Evolutionary conservation across 2,888 invertebrate genomes (phyloP).

Genomic region (Mayetiola destructor): DNA sequence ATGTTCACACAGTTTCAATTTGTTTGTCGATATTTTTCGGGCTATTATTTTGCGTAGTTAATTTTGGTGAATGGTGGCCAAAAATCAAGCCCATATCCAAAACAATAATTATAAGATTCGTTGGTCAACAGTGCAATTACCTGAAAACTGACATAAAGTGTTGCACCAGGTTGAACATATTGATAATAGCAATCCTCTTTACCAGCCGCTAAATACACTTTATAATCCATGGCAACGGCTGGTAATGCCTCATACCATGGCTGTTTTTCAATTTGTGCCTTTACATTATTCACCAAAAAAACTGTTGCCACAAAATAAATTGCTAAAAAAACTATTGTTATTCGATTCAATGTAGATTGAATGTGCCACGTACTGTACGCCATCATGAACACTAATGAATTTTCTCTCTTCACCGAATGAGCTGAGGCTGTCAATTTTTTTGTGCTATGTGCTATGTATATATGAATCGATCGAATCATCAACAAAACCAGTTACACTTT

Average conservation of each 20-base stretch:
- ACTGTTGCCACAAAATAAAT: conserved; percentile 5
- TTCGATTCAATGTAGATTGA: not conserved
- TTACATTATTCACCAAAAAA: not conserved
- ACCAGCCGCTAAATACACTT: conserved; percentile 88
- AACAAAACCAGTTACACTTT: conserved; percentile 9
- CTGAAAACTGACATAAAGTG: conserved; percentile 88
- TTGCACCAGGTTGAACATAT: conserved; percentile 80
- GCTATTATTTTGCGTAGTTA: no score
- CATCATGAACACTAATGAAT: conserved; percentile 13
- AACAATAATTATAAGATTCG: no score
- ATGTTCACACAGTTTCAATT: no score
- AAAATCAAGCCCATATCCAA: no score
- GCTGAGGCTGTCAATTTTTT: conserved; percentile 4
- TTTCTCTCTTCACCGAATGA: no score
- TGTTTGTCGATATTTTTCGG: no score
- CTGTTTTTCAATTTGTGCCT: not conserved
- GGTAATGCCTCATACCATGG: conserved; percentile 80
- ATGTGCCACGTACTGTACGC: conserved; percentile 15
- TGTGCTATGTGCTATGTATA: not conserved
- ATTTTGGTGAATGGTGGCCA: no score
- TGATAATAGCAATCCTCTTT: conserved; percentile 92
- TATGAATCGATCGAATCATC: not conserved
- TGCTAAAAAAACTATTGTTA: conserved; percentile 2
- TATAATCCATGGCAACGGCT: conserved; percentile 90
- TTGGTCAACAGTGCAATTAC: no score